A percentile compares a stretch with the other conserved stretches of the same genome.
These are phyloP conservation scores for Caradrina kadenii DNA, from an alignment of 2,888 invertebrate genomes.

Conservation along the genomic window DNA sequence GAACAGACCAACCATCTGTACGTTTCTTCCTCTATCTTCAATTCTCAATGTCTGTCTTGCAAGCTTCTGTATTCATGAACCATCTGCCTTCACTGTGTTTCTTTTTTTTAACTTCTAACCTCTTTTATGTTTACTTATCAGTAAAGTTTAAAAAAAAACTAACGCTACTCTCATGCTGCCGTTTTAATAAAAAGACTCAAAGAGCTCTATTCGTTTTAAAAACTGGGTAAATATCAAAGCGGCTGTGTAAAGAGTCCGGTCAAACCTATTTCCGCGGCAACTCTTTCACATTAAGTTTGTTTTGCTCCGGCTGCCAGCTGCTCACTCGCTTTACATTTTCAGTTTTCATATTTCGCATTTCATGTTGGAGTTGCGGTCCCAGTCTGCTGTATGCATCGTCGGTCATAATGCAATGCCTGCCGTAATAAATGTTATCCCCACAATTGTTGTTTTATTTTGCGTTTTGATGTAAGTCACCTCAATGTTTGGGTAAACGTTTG, in stretches of 20 bases:
- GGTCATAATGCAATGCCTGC: constrained; percentile 75
- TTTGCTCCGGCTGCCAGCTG: constrained; percentile 75
- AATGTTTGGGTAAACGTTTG: constrained; percentile 57
- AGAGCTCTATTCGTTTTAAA: constrained; percentile 61
- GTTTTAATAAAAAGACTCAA: constrained; percentile 64
- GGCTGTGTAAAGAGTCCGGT: constrained; percentile 72
- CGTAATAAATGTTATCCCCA: constrained; percentile 86
- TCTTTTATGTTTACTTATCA: constrained; percentile 27
- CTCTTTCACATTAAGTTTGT: constrained; percentile 76
- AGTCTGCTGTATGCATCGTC: constrained; percentile 75
- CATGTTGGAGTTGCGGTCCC: constrained; percentile 67
- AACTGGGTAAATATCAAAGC: constrained; percentile 70
- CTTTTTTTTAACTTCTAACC: constrained; percentile 24
- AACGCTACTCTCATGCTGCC: constrained; percentile 34
- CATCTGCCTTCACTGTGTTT: constrained; percentile 56
- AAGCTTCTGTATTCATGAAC: constrained; percentile 65
- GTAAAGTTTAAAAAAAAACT: constrained; percentile 13
- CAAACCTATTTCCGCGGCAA: constrained; percentile 72
- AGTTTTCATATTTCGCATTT: constrained; percentile 77
- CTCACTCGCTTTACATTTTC: constrained; percentile 77
- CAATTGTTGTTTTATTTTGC: constrained; percentile 88
- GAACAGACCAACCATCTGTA: constrained; percentile 90
- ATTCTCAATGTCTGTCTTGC: constrained; percentile 72
- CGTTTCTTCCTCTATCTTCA: constrained; percentile 86
- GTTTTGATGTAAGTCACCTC: constrained; percentile 71